Percentiles rank a stretch among this genome's conserved stretches.
phyloP scores from a whole-genome alignment of 2,113 vertebrate species.

The Bambusicola thoracicus region DNA sequence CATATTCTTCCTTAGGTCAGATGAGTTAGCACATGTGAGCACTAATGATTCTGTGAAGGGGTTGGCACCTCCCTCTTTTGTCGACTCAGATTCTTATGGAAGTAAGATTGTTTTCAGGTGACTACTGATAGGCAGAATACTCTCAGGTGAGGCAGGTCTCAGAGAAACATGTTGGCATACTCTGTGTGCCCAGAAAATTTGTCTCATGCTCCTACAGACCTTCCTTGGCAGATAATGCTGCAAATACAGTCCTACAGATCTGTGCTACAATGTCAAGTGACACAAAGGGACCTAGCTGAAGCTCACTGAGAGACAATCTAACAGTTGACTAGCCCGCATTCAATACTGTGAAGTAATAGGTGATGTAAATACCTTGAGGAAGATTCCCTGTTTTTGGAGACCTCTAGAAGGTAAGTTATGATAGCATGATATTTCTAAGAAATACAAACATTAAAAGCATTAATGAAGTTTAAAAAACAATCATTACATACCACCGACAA shows the following conservation, averaged over 20 bases:
- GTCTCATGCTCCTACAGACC: not conserved
- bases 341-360: not conserved
- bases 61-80: not conserved
- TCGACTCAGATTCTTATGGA: not conserved
- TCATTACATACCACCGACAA: not conserved
- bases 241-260: not conserved
- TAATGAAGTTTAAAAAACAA: not conserved
- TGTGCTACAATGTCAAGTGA: not conserved
- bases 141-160: not conserved
- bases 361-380: not conserved
- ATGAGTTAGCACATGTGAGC: not conserved
- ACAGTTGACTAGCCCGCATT: not conserved
- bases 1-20: not conserved
- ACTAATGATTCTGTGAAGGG: not conserved
- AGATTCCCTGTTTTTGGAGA: not conserved
- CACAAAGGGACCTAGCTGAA: not conserved
- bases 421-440: not conserved
- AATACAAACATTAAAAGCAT: not conserved
- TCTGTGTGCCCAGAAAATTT: rapidly evolving
- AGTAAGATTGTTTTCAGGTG: not conserved
- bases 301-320: not conserved
- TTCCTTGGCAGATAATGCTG: not conserved
- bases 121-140: not conserved
- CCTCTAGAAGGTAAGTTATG: not conserved
- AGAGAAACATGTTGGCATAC: not conserved